A percentile compares a stretch with the other conserved stretches of the same genome.
Evolutionary conservation across 2,797 vertebrate genomes (phyloP).

Genomic region (Sarcoramphus papa): DNA sequence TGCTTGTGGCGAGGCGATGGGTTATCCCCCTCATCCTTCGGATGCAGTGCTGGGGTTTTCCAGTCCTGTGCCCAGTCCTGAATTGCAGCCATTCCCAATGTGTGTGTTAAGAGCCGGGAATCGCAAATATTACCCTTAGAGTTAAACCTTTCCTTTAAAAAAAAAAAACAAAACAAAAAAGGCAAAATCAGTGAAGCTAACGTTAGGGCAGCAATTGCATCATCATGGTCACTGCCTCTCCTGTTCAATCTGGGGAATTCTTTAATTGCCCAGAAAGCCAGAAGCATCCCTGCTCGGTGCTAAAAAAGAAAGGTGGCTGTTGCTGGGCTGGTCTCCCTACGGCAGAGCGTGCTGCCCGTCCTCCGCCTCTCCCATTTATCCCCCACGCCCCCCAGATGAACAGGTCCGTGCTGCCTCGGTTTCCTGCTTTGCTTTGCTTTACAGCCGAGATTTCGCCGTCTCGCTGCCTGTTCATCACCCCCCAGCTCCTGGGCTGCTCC

Average conservation of each 20-base stretch:
- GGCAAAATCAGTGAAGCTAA: rapidly evolving
- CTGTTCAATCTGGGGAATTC: background rate
- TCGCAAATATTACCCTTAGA: no score
- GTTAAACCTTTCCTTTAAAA: background rate
- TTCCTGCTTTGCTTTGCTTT: background rate
- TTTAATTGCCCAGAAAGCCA: background rate
- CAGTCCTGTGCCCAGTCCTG: background rate
- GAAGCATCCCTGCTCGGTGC: background rate
- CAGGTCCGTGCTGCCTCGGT: rapidly evolving
- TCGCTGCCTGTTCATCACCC: background rate
- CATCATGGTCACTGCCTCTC: rapidly evolving
- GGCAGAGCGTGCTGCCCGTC: background rate
- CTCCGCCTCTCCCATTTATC: background rate
- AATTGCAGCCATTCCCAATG: rapidly evolving
- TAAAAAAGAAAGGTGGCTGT: no score
- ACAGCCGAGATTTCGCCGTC: background rate
- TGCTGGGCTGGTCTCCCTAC: rapidly evolving
- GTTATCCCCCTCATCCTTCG: rapidly evolving
- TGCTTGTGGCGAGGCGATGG: rapidly evolving
- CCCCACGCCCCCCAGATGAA: rapidly evolving
- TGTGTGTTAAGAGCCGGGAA: background rate
- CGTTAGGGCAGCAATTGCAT: background rate
- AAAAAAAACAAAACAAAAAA: background rate
- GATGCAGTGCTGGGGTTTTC: background rate
- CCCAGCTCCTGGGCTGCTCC: background rate